A percentile compares a stretch with the other conserved stretches of the same genome.
Evolutionary conservation across 1,140 invertebrate genomes (phyloP).

Genomic region (Drosophila simulans): DNA sequence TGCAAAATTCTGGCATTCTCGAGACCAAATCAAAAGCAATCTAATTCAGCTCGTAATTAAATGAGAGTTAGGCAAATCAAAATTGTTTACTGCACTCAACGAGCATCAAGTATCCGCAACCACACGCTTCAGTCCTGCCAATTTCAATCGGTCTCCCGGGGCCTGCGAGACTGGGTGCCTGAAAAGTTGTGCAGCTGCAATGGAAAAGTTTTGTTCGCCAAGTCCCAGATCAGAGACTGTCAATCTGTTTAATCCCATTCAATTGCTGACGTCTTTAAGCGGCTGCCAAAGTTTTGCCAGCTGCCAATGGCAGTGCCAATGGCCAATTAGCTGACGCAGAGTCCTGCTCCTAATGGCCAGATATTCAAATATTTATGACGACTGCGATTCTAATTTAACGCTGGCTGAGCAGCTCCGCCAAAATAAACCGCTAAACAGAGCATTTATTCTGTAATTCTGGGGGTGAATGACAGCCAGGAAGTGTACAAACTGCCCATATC

Average conservation of each 20-base stretch:
- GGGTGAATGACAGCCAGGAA: constrained; percentile 36
- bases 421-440: constrained; percentile 45
- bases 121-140: constrained; percentile 17
- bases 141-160: constrained; percentile 24
- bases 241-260: constrained; percentile 54
- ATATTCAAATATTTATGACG: constrained; percentile 75
- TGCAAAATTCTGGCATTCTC: constrained; percentile 12
- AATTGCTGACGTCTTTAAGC: constrained; percentile 56
- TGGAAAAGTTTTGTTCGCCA: constrained; percentile 45
- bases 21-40: constrained; percentile 4
- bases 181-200: constrained; percentile 44
- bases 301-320: constrained; percentile 38
- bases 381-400: constrained; percentile 76
- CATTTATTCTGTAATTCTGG: constrained; percentile 34
- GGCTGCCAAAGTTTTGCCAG: constrained; percentile 33
- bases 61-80: constrained; percentile 25
- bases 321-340: constrained; percentile 42
- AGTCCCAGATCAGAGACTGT: constrained; percentile 55
- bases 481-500: constrained; percentile 60
- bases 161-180: constrained; percentile 2
- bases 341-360: constrained; percentile 46
- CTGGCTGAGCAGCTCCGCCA: constrained; percentile 56
- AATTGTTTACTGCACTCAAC: constrained; percentile 23
- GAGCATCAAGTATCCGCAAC: constrained; percentile 8
- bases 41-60: constrained; percentile 32